Conservation (phyloP, 2,888 invertebrate species). For the Patella ulyssiponensis region DNA sequence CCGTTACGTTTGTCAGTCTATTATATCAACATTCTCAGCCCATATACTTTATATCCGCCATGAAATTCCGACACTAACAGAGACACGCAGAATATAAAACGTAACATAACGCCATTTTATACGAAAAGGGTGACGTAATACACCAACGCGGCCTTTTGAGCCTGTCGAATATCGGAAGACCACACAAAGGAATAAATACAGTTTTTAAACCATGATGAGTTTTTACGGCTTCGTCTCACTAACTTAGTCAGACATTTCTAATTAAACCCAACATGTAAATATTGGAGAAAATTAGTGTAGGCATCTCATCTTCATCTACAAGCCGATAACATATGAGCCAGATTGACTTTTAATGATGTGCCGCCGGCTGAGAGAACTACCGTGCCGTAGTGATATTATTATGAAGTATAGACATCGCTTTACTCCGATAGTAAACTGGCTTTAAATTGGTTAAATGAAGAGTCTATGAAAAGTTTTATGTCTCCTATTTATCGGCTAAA, state of each 20-base stretch:
- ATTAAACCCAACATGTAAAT: background rate
- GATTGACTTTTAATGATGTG: constrained; percentile 5
- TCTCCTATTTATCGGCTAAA: constrained; percentile 28
- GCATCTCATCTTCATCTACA: constrained; percentile 3
- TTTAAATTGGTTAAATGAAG: constrained; percentile 27
- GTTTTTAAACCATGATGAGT: too few relatives aligned
- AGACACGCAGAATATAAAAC: background rate
- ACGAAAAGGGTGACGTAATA: background rate
- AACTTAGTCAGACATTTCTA: background rate
- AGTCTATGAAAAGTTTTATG: constrained; percentile 27
- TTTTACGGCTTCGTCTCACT: background rate
- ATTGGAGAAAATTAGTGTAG: constrained; percentile 1
- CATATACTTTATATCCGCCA: too few relatives aligned
- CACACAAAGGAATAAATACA: background rate
- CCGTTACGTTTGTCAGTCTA: too few relatives aligned
- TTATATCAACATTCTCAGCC: too few relatives aligned
- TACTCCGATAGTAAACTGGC: constrained; percentile 17
- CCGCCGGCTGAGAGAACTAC: background rate
- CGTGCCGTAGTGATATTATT: background rate
- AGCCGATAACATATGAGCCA: background rate
- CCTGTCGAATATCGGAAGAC: background rate
- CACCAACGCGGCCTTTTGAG: background rate
- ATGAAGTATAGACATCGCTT: constrained; percentile 3
- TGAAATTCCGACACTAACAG: background rate
- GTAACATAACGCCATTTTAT: background rate